Evolutionary conservation across 2,888 invertebrate species (phyloP), one percentile per base, ranked within the genome.

Genomic region (Euspilapteryx auroguttella): DNA sequence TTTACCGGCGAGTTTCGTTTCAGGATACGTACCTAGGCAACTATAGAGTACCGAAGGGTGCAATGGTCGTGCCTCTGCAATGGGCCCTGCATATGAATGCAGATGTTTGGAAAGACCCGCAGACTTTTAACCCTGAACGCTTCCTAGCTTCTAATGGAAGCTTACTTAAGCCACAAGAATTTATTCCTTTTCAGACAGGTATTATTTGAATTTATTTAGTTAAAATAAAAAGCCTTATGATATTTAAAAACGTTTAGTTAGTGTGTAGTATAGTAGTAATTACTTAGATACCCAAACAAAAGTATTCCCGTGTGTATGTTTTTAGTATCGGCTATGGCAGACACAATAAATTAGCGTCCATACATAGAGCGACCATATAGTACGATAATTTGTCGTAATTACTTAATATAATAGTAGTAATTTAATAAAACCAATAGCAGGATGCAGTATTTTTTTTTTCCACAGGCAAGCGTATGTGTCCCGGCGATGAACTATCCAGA

Each of bases 141-240:
- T 92, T 92, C 47, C 50, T 92, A 3, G 64, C 77, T 24, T 61
- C 76, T 1, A 79, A 83, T 21, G 87, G 85, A 0, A 73, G 65
- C 29, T 75, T 86, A 34, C 44, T 61, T 3, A 85, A 81, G 33
- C 83, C 83, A 0, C 81, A 82, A 25, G 77, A 83, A 31, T 90
- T 91, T 44, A 81, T 92, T 41, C 91, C 92, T 0, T 93, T 90
- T 49, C 92, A 92, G 65, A 81, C 81, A 35, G 93, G 92, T 88
- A 53, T n/a, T n/a, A n/a, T n/a, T n/a, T n/a, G 54, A n/a, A 14
- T n/a, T 14, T 22, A 2, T 2, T 12, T 23, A 9, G 23, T 23
- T 10, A n/a, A 23, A 23, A 23, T 24, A 10, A 24, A 24, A 5
- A n/a, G n/a, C n/a, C n/a, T n/a, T n/a, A n/a, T n/a, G n/a, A n/a